phyloP scores from a whole-genome alignment of 2,888 invertebrate genomes.

The Leucoptera coffeella region DNA sequence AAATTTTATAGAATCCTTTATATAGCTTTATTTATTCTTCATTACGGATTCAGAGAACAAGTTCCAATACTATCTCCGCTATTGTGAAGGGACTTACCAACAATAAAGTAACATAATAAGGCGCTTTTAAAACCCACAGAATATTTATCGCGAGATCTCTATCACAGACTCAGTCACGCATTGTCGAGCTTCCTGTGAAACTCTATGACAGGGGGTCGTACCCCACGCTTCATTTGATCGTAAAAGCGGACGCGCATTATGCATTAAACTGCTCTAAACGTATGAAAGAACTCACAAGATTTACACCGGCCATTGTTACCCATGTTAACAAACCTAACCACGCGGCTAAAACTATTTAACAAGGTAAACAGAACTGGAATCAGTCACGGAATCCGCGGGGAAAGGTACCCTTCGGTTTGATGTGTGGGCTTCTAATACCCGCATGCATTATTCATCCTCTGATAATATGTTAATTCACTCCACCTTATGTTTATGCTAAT shows the following conservation, averaged over 20 bases:
- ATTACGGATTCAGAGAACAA: too few relatives aligned
- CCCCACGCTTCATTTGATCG: slow-evolving; percentile 19
- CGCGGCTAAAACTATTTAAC: too few relatives aligned
- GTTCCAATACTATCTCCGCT: too few relatives aligned
- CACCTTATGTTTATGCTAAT: slow-evolving; percentile 48
- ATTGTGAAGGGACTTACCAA: slow-evolving; percentile 10
- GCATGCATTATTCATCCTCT: slow-evolving; percentile 34
- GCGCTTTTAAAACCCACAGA: slow-evolving; percentile 6
- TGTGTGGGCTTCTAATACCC: slow-evolving; percentile 16
- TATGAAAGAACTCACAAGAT: too few relatives aligned
- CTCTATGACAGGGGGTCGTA: slow-evolving; percentile 8
- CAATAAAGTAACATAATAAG: slow-evolving; percentile 5
- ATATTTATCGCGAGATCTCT: slow-evolving; percentile 11
- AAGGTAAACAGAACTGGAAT: too few relatives aligned
- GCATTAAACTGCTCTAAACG: too few relatives aligned
- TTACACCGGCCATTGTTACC: too few relatives aligned
- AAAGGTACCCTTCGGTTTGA: slow-evolving; percentile 25
- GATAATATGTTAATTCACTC: slow-evolving; percentile 40
- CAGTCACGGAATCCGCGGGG: slow-evolving; percentile 11
- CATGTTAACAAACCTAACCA: too few relatives aligned
- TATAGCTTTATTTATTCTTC: too few relatives aligned
- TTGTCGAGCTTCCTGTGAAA: slow-evolving; percentile 15
- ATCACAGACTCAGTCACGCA: slow-evolving; percentile 10
- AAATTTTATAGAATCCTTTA: too few relatives aligned
- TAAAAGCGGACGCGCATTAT: slow-evolving; percentile 11